phyloP scores from a whole-genome alignment of 2,888 invertebrate genomes.

The Xanthorhoe designata region DNA sequence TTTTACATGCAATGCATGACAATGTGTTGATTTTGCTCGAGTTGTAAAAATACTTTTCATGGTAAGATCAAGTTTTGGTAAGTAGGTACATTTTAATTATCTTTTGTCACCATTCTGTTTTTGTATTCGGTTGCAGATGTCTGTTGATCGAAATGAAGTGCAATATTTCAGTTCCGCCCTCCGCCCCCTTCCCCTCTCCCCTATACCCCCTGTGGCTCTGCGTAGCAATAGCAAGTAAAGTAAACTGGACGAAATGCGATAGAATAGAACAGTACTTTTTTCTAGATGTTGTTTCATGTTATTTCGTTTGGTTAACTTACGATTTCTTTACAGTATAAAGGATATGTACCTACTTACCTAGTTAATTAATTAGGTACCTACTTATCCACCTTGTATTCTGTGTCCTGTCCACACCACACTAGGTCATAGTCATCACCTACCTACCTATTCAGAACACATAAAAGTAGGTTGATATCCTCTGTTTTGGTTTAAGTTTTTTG shows the following conservation, averaged over 20 bases:
- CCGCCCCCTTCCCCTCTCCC: background rate
- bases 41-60: slow-evolving; percentile 10
- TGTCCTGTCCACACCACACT: too few relatives aligned
- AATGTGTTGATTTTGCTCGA: slow-evolving; percentile 8
- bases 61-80: slow-evolving; percentile 14
- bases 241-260: background rate
- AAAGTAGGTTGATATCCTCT: too few relatives aligned
- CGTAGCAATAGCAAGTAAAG: background rate
- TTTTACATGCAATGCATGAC: slow-evolving; percentile 22
- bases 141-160: background rate
- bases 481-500: too few relatives aligned
- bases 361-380: too few relatives aligned
- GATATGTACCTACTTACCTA: too few relatives aligned
- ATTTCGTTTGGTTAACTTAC: background rate
- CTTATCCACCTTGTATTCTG: too few relatives aligned
- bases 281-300: background rate
- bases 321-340: too few relatives aligned
- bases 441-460: too few relatives aligned
- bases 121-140: background rate
- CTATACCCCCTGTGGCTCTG: background rate
- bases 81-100: background rate
- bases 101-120: background rate
- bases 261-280: background rate
- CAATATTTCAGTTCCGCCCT: background rate
- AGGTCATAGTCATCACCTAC: too few relatives aligned